Percentiles rank a stretch among this genome's conserved stretches.
These are phyloP conservation scores for Zapornia atra DNA, from an alignment of 2,113 vertebrate species.

Conservation along the genomic window DNA sequence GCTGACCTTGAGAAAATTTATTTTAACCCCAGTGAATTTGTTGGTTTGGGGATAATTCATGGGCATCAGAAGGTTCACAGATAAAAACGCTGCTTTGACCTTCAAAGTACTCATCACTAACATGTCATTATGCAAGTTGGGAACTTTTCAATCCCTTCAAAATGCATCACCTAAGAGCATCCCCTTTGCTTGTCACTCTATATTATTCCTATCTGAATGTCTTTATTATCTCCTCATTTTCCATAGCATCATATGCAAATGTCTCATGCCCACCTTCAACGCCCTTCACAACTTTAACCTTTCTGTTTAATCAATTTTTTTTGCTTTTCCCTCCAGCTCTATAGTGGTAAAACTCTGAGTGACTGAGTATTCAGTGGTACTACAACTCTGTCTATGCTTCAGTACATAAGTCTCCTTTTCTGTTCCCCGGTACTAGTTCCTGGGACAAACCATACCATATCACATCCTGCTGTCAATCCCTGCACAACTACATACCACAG, in stretches of 20 bases:
- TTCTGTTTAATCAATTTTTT: constrained; percentile 14
- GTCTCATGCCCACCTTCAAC: neutral
- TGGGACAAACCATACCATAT: neutral
- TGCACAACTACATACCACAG: neutral
- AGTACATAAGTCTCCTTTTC: neutral
- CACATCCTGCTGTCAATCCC: neutral
- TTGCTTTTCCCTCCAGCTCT: neutral
- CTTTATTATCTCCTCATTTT: constrained; percentile 56
- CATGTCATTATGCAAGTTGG: constrained; percentile 32
- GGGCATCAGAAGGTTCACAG: neutral
- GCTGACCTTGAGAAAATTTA: constrained; percentile 34
- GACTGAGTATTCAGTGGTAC: neutral
- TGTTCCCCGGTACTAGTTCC: neutral
- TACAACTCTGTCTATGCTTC: neutral
- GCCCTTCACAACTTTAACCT: constrained; percentile 39
- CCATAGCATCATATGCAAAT: constrained; percentile 34
- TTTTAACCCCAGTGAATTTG: constrained; percentile 45
- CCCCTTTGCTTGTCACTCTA: constrained; percentile 50
- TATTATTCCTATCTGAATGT: constrained; percentile 35
- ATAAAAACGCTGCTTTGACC: constrained; percentile 46
- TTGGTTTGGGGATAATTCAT: constrained; percentile 31
- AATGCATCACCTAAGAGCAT: constrained; percentile 41
- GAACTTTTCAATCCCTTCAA: constrained; percentile 41
- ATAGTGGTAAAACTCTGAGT: neutral
- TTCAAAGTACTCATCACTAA: constrained; percentile 33